Evolutionary conservation across 2,113 vertebrate species (phyloP), one percentile per base, ranked within the genome.

Genomic region (Hippocampus comes): DNA sequence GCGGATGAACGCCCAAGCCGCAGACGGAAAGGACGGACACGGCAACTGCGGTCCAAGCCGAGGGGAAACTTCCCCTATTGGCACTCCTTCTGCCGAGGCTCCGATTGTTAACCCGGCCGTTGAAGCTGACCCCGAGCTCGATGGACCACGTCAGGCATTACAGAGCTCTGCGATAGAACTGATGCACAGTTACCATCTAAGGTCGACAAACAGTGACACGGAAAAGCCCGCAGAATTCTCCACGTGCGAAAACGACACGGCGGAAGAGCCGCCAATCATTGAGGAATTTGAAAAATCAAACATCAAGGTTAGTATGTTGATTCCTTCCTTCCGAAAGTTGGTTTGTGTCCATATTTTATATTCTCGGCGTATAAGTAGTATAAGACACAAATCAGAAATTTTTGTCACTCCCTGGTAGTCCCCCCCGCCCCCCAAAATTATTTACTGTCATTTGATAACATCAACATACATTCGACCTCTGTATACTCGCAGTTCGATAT

Each of bases 131-230:
- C 77, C 64, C 0, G 78, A 84, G 41, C 79, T 88, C 2, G 89
- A 91, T 8, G 83, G 85, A 23, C 76, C 85, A 21, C 55, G 61
- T 0, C 70, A 83, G 1, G 70, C 82, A 17, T 75, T 88, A n/a
- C 0, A 72, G 20, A 79, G 76, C n/a, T 86, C 74, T 74, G 84
- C 88, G 12, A 4, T 91, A 30, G 72, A 86, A 64, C 48, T 79
- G 68, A 86, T 91, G 23, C 93, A 94, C 76, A 89, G 53, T 80
- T 94, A 94, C 76, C 85, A 83, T 56, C 73, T 88, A n/a, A 77
- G 55, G 25, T 76, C 70, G 41, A 87, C 81, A 83, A 63, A 49
- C 25, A 43, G 70, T 11, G 86, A 89, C 21, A 75, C 61, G 65
- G 38, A 1, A 0, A 10, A 65, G 2, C 55, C 10, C 20, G 12